Conservation (phyloP, 2,888 invertebrate species). For the Drosophila dives region DNA sequence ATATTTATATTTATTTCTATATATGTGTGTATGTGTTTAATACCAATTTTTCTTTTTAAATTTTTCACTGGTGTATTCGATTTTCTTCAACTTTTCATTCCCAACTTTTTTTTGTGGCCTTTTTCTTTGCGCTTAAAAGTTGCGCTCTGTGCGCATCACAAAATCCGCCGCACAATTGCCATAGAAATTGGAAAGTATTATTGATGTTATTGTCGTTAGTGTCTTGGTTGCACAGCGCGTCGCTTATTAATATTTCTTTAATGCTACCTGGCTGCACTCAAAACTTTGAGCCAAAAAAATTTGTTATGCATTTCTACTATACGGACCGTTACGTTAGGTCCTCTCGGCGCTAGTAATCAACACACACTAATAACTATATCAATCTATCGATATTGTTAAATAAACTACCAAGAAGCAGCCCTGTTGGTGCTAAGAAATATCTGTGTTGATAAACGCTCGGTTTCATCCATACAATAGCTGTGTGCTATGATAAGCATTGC, state of each 20-base stretch:
- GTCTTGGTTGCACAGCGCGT: slow-evolving; percentile 18
- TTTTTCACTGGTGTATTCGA: slow-evolving; percentile 55
- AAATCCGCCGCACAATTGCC: slow-evolving; percentile 41
- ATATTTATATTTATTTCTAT: slow-evolving; percentile 17
- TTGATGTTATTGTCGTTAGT: neutral
- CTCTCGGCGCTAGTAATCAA: slow-evolving; percentile 53
- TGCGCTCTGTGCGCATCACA: slow-evolving; percentile 63
- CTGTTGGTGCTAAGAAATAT: neutral
- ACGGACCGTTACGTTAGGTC: slow-evolving; percentile 8
- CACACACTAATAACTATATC: slow-evolving; percentile 44
- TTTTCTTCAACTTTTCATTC: slow-evolving; percentile 52
- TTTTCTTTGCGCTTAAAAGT: slow-evolving; percentile 45
- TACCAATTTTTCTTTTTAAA: slow-evolving; percentile 50
- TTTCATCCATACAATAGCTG: slow-evolving; percentile 3
- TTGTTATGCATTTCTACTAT: slow-evolving; percentile 39
- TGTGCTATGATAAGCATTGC: slow-evolving; percentile 1
- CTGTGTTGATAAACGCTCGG: slow-evolving; percentile 17
- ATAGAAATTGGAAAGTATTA: slow-evolving; percentile 6
- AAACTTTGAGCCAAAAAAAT: slow-evolving; percentile 28
- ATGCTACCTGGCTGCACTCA: slow-evolving; percentile 31
- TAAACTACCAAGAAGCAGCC: neutral
- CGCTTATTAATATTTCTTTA: slow-evolving; percentile 11
- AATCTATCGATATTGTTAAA: slow-evolving; percentile 22
- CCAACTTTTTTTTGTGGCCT: slow-evolving; percentile 31
- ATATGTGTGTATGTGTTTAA: slow-evolving; percentile 22